Evolutionary conservation across 2,113 vertebrate species (phyloP).

Genomic region (Heterotilapia buettikoferi): DNA sequence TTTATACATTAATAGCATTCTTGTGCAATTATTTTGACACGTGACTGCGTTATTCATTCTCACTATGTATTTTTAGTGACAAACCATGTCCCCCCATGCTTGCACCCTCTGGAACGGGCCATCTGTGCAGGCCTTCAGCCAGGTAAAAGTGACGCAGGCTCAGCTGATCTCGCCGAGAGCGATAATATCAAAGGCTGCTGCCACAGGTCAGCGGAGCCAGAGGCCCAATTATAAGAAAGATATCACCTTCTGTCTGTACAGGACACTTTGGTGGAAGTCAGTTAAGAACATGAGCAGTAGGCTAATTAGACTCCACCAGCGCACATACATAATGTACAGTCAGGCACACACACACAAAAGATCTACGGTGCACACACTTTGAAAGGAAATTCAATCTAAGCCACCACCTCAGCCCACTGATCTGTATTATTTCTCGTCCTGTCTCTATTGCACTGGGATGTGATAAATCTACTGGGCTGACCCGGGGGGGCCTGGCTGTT

Average conservation of each 20-base stretch:
- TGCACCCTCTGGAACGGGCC: slow-evolving; percentile 28
- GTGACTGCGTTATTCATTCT: background rate
- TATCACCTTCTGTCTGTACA: background rate
- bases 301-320: slow-evolving; percentile 19
- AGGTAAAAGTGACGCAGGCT: slow-evolving; percentile 40
- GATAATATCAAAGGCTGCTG: background rate
- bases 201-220: background rate
- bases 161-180: background rate
- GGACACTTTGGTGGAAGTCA: slow-evolving; percentile 4
- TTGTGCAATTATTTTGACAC: background rate
- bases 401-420: slow-evolving; percentile 39
- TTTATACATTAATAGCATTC: background rate
- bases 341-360: background rate
- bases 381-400: slow-evolving; percentile 48
- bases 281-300: background rate
- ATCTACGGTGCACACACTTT: background rate
- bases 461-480: slow-evolving; percentile 49
- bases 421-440: slow-evolving; percentile 14
- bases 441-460: slow-evolving; percentile 18
- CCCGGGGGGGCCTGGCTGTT: slow-evolving; percentile 4
- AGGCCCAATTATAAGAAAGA: slow-evolving; percentile 12
- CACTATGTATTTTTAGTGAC: slow-evolving; percentile 47
- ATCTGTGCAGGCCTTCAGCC: slow-evolving; percentile 51
- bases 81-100: background rate
- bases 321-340: slow-evolving; percentile 10